These are phyloP conservation scores for Morelia viridis DNA, from an alignment of 2,797 vertebrate species.

Conservation along the genomic window DNA sequence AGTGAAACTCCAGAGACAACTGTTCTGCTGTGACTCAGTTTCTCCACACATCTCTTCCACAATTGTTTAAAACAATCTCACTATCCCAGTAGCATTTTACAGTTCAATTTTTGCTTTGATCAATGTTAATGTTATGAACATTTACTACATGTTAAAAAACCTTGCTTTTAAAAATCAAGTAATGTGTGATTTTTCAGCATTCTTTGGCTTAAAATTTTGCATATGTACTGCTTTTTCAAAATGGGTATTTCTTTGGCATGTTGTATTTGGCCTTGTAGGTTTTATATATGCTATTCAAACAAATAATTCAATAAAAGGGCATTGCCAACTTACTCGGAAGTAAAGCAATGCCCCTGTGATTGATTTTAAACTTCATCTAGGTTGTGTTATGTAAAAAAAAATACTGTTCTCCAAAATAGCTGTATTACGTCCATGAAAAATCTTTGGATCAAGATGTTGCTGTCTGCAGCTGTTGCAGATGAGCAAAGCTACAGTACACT, in stretches of 20 bases:
- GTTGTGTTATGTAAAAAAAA: background rate
- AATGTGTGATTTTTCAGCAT: conserved; percentile 60
- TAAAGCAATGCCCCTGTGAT: background rate
- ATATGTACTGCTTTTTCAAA: conserved; percentile 66
- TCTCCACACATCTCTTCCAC: conserved; percentile 23
- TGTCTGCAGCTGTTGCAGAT: background rate
- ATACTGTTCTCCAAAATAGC: background rate
- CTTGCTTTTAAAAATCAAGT: conserved; percentile 58
- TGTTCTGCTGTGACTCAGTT: conserved; percentile 29
- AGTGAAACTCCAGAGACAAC: conserved; percentile 49
- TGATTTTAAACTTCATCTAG: background rate
- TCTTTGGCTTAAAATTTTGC: conserved; percentile 44
- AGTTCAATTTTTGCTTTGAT: conserved; percentile 59
- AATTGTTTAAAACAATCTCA: conserved; percentile 44
- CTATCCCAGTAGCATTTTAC: conserved; percentile 60
- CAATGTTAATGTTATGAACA: conserved; percentile 29
- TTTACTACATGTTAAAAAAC: conserved; percentile 35
- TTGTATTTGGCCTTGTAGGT: conserved; percentile 68
- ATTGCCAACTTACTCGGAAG: background rate
- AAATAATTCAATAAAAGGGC: background rate
- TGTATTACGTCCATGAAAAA: background rate
- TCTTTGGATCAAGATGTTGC: background rate
- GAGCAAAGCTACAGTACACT: background rate
- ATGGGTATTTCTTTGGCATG: conserved; percentile 88
- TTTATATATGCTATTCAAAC: background rate